Evolutionary conservation across 1,140 invertebrate genomes (phyloP).

Genomic region (Phymastichus coffea): DNA sequence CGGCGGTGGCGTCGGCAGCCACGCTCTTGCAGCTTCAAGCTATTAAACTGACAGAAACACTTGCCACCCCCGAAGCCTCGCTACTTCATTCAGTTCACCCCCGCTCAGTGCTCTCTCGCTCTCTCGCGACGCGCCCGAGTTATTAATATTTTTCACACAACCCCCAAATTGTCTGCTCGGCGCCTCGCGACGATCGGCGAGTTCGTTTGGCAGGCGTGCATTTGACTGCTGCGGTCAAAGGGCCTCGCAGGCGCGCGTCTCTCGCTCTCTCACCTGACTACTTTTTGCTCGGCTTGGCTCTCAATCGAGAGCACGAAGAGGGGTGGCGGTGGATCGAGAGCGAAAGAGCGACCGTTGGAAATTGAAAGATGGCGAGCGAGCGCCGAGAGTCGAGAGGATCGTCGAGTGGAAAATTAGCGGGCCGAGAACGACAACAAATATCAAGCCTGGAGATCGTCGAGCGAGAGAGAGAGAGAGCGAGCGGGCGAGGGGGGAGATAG

Average conservation of each 20-base stretch:
- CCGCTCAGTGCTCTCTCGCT: conserved; percentile 10
- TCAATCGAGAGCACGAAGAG: too few species aligned
- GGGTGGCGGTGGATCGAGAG: too few species aligned
- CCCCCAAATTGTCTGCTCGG: conserved; percentile 51
- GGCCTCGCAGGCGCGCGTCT: conserved; percentile 23
- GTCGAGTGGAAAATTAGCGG: background rate
- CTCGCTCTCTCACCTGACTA: too few species aligned
- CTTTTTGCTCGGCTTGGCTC: too few species aligned
- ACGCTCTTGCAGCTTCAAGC: conserved; percentile 47
- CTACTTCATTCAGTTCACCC: conserved; percentile 32
- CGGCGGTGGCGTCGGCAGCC: conserved; percentile 17
- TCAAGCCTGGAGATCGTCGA: conserved; percentile 7
- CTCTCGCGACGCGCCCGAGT: conserved; percentile 23
- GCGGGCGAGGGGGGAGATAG: conserved; percentile 18
- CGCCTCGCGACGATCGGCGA: conserved; percentile 32
- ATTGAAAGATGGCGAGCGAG: background rate
- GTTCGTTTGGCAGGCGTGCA: conserved; percentile 50
- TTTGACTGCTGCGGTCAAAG: conserved; percentile 48
- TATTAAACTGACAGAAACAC: conserved; percentile 61
- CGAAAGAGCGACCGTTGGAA: background rate
- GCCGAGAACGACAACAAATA: background rate
- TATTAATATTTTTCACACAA: conserved; percentile 58
- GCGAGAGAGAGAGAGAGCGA: background rate
- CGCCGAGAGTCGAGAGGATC: too few species aligned
- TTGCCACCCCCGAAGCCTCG: conserved; percentile 49